Conservation (phyloP, 2,113 vertebrate species). For the Clarias macrocephalus region DNA sequence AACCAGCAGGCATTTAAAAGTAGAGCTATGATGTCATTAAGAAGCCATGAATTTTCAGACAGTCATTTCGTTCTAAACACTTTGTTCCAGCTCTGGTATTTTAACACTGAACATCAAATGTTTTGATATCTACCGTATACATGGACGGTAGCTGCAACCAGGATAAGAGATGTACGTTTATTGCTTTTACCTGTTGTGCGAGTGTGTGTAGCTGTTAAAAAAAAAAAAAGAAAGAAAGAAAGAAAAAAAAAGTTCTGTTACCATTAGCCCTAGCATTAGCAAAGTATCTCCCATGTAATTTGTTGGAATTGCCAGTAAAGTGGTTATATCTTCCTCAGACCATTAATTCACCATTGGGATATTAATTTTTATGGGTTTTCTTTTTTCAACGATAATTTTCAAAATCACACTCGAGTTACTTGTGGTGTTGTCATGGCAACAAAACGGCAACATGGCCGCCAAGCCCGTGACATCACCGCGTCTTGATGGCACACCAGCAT, state of each 20-base stretch:
- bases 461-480: not conserved
- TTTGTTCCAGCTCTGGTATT: not conserved
- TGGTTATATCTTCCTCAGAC: slow-evolving; percentile 16
- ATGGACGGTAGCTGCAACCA: not conserved
- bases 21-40: not conserved
- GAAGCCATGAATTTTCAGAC: not conserved
- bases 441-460: not conserved
- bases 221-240: too few species aligned
- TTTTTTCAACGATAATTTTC: not conserved
- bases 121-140: not conserved
- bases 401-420: not conserved
- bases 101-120: not conserved
- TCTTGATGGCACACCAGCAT: not conserved
- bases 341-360: slow-evolving; percentile 30
- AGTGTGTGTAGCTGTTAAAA: not conserved
- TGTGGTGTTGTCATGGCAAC: slow-evolving; percentile 4
- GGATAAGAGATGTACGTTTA: not conserved
- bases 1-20: not conserved
- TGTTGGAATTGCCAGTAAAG: slow-evolving; percentile 24
- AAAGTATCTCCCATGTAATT: slow-evolving; percentile 13
- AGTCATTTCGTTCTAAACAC: not conserved
- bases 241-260: not conserved
- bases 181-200: not conserved
- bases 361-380: not conserved
- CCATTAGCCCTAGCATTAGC: not conserved